Evolutionary conservation across 1,140 invertebrate species (phyloP), one percentile per base, ranked within the genome.

Genomic region (Dysdera silvatica): DNA sequence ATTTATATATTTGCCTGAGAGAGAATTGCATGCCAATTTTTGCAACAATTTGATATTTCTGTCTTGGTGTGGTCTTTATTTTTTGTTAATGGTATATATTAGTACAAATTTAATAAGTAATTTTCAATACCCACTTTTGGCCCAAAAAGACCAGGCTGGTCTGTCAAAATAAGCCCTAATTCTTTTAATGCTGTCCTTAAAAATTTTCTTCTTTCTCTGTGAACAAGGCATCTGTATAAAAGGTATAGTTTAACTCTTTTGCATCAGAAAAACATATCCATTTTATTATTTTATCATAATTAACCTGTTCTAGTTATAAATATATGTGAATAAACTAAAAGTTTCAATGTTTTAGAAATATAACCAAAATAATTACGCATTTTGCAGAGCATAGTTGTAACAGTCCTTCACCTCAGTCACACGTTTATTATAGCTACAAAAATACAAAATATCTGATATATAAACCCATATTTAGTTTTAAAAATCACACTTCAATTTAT

Each of bases 91-190:
- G n/a, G n/a, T n/a, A n/a, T n/a, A n/a, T n/a, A n/a, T n/a, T n/a
- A n/a, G n/a, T n/a, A n/a, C n/a, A n/a, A n/a, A n/a, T n/a, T n/a
- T n/a, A n/a, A n/a, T n/a, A n/a, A n/a, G n/a, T n/a, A n/a, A n/a
- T n/a, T n/a, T n/a, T n/a, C n/a, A 63, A 48, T 53, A 37, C 61
- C 52, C 47, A 81, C 80, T 77, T 98, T 98, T 8, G 95, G 95
- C 1, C 95, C 97, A 16, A 99, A 77, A 8, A 99, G 79, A 6
- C 96, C 96, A 18, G 96, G 96, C 74, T 99, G 95, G 80, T 99
- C 97, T 14, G 93, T 91, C 68, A 99, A 84, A 64, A 99, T 91
- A 7, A 98, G 79, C 12, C 89, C 90, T 61, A 99, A 76, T 79
- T 99, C 96, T 76, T 95, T 95, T 2, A 99, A 77, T 2, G 95